Evolutionary conservation across 2,888 invertebrate species (phyloP).

Genomic region (Exephanes ischioxanthus): DNA sequence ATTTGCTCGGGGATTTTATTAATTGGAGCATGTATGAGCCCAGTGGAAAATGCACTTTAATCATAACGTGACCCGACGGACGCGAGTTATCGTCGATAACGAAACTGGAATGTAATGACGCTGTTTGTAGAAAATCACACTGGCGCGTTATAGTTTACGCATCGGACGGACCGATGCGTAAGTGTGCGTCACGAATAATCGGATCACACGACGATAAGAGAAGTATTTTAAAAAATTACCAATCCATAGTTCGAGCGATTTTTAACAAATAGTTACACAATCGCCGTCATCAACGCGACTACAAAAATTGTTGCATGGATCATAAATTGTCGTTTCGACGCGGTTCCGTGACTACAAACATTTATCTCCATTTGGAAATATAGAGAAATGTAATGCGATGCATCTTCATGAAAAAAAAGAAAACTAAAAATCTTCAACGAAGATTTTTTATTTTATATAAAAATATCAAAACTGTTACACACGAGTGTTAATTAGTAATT

Average conservation of each 20-base stretch:
- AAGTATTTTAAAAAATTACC: not conserved
- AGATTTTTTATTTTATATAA: too few species aligned
- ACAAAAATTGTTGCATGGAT: not conserved
- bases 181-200: not conserved
- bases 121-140: conserved; percentile 34
- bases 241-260: not conserved
- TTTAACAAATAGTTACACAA: not conserved
- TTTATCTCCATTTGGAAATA: not conserved
- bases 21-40: conserved; percentile 35
- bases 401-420: too few species aligned
- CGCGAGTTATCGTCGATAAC: conserved; percentile 57
- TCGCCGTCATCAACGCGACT: not conserved
- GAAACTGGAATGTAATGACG: conserved; percentile 53
- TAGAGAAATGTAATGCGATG: too few species aligned
- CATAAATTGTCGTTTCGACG: not conserved
- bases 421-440: too few species aligned
- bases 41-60: conserved; percentile 50
- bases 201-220: not conserved
- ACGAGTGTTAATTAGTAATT: too few species aligned
- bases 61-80: conserved; percentile 57
- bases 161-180: not conserved
- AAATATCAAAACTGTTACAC: too few species aligned
- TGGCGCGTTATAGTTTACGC: not conserved
- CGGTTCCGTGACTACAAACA: not conserved
- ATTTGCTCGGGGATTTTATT: conserved; percentile 39